Evolutionary conservation across 1,140 invertebrate genomes (phyloP).

Genomic region (Leptinotarsa defecta): DNA sequence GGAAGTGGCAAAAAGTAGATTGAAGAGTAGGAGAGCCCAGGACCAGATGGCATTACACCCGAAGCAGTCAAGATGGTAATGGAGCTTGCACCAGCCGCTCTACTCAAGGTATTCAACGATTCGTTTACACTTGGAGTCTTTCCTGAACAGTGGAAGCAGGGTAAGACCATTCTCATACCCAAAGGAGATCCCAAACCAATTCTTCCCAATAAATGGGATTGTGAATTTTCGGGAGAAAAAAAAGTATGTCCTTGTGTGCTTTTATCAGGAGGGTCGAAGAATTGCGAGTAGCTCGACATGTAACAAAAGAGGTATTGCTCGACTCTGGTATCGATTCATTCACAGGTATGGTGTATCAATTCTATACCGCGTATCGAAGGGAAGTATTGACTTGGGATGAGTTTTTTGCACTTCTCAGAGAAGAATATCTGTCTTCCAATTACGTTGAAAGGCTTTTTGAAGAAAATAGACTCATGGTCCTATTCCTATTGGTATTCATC

Average conservation of each 20-base stretch:
- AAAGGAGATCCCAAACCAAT: no score
- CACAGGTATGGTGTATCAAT: background rate
- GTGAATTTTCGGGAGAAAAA: background rate
- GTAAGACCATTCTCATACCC: conserved; percentile 19
- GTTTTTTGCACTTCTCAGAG: conserved; percentile 30
- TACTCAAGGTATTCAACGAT: background rate
- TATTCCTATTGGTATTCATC: conserved; percentile 44
- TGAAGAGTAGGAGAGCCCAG: conserved; percentile 28
- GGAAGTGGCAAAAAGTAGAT: background rate
- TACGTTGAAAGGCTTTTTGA: conserved; percentile 46
- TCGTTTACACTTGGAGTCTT: background rate
- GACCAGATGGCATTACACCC: conserved; percentile 11
- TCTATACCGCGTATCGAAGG: background rate
- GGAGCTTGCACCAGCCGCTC: background rate
- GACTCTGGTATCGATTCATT: background rate
- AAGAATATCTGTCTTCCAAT: conserved; percentile 43
- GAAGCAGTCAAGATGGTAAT: background rate
- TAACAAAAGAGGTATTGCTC: conserved; percentile 1
- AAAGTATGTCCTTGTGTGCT: background rate
- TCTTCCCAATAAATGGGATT: background rate
- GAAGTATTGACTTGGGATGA: conserved; percentile 43
- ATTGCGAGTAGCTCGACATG: background rate
- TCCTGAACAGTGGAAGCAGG: conserved; percentile 14
- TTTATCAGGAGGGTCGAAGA: background rate
- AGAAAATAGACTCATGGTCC: conserved; percentile 51